phyloP scores from a whole-genome alignment of 2,888 invertebrate genomes.

The Lithosia quadra region DNA sequence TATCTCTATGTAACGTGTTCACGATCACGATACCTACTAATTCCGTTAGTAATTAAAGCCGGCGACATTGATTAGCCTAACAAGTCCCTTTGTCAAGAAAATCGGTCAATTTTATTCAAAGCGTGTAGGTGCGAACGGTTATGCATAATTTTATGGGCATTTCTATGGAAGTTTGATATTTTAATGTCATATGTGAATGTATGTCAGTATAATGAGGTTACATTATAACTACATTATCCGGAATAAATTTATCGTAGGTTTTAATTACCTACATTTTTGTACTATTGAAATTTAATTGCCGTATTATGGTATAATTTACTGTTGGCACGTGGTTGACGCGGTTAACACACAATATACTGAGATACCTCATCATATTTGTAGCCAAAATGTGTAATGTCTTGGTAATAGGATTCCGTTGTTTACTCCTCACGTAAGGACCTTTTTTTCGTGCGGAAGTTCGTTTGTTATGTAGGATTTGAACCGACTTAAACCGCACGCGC shows the following conservation, averaged over 20 bases:
- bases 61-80: slow-evolving; percentile 26
- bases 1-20: background rate
- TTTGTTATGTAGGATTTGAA: too few species aligned
- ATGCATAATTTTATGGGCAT: slow-evolving; percentile 23
- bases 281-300: background rate
- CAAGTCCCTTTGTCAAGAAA: slow-evolving; percentile 25
- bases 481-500: too few species aligned
- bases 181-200: slow-evolving; percentile 18
- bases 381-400: too few species aligned
- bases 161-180: slow-evolving; percentile 39
- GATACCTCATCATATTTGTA: background rate
- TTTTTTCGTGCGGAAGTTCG: too few species aligned
- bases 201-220: slow-evolving; percentile 3
- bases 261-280: slow-evolving; percentile 10
- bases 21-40: background rate
- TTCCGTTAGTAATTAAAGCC: slow-evolving; percentile 11
- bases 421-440: too few species aligned
- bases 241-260: slow-evolving; percentile 5
- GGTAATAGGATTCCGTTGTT: too few species aligned
- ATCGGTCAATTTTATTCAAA: slow-evolving; percentile 35
- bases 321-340: background rate
- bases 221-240: slow-evolving; percentile 11
- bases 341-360: background rate
- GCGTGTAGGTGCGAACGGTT: slow-evolving; percentile 32
- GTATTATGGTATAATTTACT: background rate